These are phyloP conservation scores for Piscicola geometra DNA, from an alignment of 2,888 invertebrate species.

Conservation along the genomic window DNA sequence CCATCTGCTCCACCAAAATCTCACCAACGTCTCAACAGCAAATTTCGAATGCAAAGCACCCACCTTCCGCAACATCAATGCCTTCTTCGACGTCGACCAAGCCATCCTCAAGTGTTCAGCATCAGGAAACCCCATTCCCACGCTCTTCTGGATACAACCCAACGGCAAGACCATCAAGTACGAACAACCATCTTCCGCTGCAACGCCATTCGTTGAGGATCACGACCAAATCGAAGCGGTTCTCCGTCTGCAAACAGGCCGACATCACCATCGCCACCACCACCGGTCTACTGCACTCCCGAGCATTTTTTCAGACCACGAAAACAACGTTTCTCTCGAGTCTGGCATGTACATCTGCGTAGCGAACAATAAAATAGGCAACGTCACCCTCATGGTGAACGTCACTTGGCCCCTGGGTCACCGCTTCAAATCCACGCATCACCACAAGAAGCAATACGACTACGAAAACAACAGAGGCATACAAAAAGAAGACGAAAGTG, in stretches of 20 bases:
- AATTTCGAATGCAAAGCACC: constrained; percentile 52
- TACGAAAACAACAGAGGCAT: constrained; percentile 1
- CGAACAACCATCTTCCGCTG: constrained; percentile 45
- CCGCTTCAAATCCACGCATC: neutral
- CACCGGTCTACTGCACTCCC: constrained; percentile 44
- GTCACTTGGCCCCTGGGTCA: constrained; percentile 49
- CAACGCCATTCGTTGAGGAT: constrained; percentile 45
- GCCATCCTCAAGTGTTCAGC: constrained; percentile 52
- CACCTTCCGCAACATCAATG: constrained; percentile 52
- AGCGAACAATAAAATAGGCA: constrained; percentile 53
- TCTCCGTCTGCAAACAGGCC: constrained; percentile 39
- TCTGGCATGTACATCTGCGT: constrained; percentile 51
- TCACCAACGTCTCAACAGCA: constrained; percentile 47
- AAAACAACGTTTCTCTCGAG: constrained; percentile 39
- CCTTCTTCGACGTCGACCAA: constrained; percentile 48
- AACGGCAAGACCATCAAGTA: constrained; percentile 48
- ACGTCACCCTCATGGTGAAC: constrained; percentile 53
- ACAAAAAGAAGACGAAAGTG: too few relatives aligned
- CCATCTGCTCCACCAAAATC: constrained; percentile 47
- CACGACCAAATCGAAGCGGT: constrained; percentile 47
- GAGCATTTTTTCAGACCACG: constrained; percentile 46
- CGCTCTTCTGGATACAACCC: constrained; percentile 53
- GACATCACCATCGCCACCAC: constrained; percentile 12
- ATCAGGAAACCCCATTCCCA: constrained; percentile 53
- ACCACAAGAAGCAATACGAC: constrained; percentile 6